Conservation (phyloP, 37 sponge, comb jelly and placozoan genomes). For the Spongilla lacustris region DNA sequence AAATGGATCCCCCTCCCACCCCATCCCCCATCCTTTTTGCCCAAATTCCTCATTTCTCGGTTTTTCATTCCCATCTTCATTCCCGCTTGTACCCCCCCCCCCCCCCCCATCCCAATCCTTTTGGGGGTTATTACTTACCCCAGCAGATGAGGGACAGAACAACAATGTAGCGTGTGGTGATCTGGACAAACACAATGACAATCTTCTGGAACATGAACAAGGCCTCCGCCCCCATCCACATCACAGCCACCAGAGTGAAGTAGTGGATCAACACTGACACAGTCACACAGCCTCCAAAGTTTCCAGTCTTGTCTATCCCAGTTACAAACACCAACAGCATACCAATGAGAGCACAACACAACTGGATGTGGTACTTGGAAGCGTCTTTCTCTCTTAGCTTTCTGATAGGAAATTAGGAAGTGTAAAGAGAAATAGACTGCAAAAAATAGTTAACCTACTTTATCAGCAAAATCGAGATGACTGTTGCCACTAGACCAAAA, state of each 20-base stretch:
- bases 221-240: conserved; percentile 45
- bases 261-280: conserved; percentile 52
- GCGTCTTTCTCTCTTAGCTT: conserved; percentile 15
- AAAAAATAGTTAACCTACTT: conserved; percentile 16
- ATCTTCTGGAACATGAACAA: conserved; percentile 42
- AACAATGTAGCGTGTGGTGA: conserved; percentile 19
- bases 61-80: not conserved
- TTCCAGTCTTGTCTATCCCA: conserved; percentile 14
- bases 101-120: too few relatives aligned
- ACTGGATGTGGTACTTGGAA: conserved; percentile 37
- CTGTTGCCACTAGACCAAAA: conserved; percentile 18
- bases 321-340: conserved; percentile 48
- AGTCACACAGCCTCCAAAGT: conserved; percentile 36
- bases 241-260: conserved; percentile 29
- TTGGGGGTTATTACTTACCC: conserved; percentile 42
- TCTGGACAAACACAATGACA: conserved; percentile 35
- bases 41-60: too few relatives aligned
- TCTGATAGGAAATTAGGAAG: too few relatives aligned
- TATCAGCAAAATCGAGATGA: conserved; percentile 19
- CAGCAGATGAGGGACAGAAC: conserved; percentile 38
- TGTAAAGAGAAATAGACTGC: too few relatives aligned
- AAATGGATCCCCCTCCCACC: too few relatives aligned
- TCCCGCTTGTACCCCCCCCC: not conserved
- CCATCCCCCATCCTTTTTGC: too few relatives aligned
- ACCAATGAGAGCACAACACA: conserved; percentile 32